phyloP scores from a whole-genome alignment of 2,113 vertebrate genomes.

The Takifugu flavidus region DNA sequence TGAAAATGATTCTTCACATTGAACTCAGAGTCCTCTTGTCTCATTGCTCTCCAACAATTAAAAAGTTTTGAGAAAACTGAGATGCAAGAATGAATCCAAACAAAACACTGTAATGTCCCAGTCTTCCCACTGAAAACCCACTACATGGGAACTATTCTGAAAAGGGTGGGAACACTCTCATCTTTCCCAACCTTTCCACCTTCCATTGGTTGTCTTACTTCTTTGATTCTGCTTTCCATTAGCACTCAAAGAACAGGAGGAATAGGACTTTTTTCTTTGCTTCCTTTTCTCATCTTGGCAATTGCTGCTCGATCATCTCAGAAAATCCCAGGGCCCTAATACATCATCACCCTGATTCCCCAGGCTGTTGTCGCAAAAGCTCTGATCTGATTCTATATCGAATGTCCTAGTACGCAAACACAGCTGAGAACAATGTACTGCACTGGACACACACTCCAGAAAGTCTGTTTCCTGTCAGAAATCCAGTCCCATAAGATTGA shows the following conservation, averaged over 20 bases:
- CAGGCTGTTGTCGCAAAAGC: constrained; percentile 13
- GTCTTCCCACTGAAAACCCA: constrained; percentile 41
- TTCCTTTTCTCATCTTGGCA: constrained; percentile 59
- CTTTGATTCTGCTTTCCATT: constrained; percentile 31
- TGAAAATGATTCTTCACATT: not conserved
- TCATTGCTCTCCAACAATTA: constrained; percentile 28
- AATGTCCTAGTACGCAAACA: constrained; percentile 28
- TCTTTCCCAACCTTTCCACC: constrained; percentile 31
- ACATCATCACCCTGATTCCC: constrained; percentile 44
- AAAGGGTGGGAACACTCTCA: constrained; percentile 37
- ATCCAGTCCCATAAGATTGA: constrained; percentile 28
- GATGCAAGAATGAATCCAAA: constrained; percentile 44
- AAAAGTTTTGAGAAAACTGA: constrained; percentile 36
- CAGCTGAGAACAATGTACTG: constrained; percentile 13
- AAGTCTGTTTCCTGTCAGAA: constrained; percentile 25
- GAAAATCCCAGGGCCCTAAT: constrained; percentile 29
- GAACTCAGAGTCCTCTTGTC: constrained; percentile 24
- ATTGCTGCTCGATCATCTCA: constrained; percentile 34
- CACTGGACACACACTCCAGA: not conserved
- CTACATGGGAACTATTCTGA: constrained; percentile 42
- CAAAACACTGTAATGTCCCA: constrained; percentile 42
- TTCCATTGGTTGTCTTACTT: constrained; percentile 11
- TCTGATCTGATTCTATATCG: constrained; percentile 32
- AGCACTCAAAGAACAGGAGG: constrained; percentile 39
- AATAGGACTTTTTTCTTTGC: constrained; percentile 17